A percentile compares a stretch with the other conserved stretches of the same genome.
phyloP scores from a whole-genome alignment of 1,140 invertebrate species.

The Caenorhabditis briggsae region DNA sequence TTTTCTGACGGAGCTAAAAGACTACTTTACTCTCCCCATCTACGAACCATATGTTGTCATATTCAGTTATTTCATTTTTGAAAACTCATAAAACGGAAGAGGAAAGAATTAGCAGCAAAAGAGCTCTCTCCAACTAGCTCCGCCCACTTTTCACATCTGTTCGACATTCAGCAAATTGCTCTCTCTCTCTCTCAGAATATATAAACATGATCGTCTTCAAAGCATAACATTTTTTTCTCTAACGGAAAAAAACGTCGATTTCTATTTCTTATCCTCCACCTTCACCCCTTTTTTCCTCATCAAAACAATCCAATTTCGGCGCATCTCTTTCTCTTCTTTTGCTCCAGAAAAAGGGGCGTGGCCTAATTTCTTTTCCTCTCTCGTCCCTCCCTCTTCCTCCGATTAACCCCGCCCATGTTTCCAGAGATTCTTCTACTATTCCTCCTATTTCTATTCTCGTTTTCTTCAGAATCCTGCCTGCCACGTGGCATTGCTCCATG shows the following conservation, averaged over 20 bases:
- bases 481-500: conserved; percentile 50
- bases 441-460: no score
- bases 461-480: not conserved
- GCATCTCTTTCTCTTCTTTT: not conserved
- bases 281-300: conserved; percentile 24
- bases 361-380: not conserved
- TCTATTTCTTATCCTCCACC: not conserved
- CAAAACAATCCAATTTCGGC: conserved; percentile 45
- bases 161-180: conserved; percentile 49
- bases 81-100: not conserved
- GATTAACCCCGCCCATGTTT: not conserved
- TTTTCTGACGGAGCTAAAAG: not conserved
- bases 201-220: not conserved
- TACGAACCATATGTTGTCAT: conserved; percentile 15
- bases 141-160: conserved; percentile 29
- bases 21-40: not conserved
- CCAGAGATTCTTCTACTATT: not conserved
- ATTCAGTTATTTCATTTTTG: not conserved
- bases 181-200: not conserved
- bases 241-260: not conserved
- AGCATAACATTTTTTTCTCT: conserved; percentile 8
- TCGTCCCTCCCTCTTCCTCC: not conserved
- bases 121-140: not conserved
- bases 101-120: not conserved
- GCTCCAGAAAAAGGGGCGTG: not conserved